Evolutionary conservation across 2,888 invertebrate species (phyloP), one percentile per base, ranked within the genome.

Genomic region (Chrysotoxum bicinctum): DNA sequence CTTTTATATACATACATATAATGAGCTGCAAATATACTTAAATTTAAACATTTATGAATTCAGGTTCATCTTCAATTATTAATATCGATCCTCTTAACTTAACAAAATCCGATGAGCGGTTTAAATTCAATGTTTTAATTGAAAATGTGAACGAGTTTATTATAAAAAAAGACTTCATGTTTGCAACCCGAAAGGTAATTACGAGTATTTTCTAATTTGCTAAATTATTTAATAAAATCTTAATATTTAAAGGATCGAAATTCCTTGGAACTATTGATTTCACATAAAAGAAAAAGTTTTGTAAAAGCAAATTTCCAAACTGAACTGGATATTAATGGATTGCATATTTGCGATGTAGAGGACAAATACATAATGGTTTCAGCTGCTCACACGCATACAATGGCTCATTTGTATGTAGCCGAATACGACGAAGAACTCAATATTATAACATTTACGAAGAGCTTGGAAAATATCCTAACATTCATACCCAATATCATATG

Each of bases 311-410:
- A 95, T 86, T 97, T 98, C 90, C 96, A 96, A 88, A 94, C 95
- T 0, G 94, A 94, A 87, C 90, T 95, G 60, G 93, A 94, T 74
- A 90, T 93, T 10, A 92, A 90, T 87, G 88, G 88, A 90, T 97
- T 95, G 91, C 96, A 96, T 90, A 94, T 98, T 64, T 96, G 96
- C 0, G 98, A 98, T 90, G 96, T 97, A 14, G 95, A 96, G 0
- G 95, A 95, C 88, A 95, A 95, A 88, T 94, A 96, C 92, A 94
- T 96, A 87, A 95, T 98, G 90, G 94, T 97, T 87, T 96, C 97
- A 88, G 96, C 96, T 69, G 95, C 96, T 90, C 97, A 97, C 91
- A 94, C 94, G 0, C 94, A 95, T 82, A 94, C 94, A 14, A 90
- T 94, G 23, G 95, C 96, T 4, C 95, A 97, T 91, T 93, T 98